Percentiles rank a stretch among this genome's conserved stretches.
phyloP scores from a whole-genome alignment of 2,113 vertebrate species.

The Pteropus alecto region DNA sequence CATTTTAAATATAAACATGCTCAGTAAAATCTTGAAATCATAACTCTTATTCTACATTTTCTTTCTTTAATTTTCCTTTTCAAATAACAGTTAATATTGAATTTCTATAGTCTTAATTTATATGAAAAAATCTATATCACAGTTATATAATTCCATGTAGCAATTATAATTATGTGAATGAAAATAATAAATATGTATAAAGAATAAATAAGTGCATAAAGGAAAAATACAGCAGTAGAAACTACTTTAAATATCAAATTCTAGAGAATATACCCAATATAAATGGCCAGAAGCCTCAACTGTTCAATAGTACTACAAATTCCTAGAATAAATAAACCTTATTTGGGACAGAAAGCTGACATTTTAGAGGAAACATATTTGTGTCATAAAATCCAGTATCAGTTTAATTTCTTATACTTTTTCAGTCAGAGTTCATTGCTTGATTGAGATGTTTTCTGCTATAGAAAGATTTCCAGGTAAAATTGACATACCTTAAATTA shows the following conservation, averaged over 20 bases:
- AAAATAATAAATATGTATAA: constrained; percentile 74
- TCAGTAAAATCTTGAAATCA: constrained; percentile 41
- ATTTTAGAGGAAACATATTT: not conserved
- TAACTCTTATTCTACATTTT: constrained; percentile 29
- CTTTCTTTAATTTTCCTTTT: constrained; percentile 52
- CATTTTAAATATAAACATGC: constrained; percentile 36
- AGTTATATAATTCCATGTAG: constrained; percentile 58
- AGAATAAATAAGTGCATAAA: constrained; percentile 60
- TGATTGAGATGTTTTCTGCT: not conserved
- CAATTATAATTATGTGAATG: constrained; percentile 69
- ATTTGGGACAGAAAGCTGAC: not conserved
- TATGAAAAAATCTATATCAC: constrained; percentile 48
- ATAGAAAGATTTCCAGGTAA: not conserved
- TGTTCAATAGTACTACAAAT: not conserved
- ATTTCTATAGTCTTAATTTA: constrained; percentile 49
- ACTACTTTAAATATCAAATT: constrained; percentile 68
- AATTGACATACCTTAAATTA: not conserved
- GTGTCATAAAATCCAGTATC: not conserved
- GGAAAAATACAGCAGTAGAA: constrained; percentile 47
- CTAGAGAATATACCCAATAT: constrained; percentile 2
- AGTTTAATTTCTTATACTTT: not conserved
- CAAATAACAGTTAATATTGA: constrained; percentile 53
- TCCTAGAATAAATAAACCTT: not conserved
- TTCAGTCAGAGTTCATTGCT: not conserved
- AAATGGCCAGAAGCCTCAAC: not conserved